These are phyloP conservation scores for Elmis aenea DNA, from an alignment of 2,888 invertebrate species.

Conservation along the genomic window DNA sequence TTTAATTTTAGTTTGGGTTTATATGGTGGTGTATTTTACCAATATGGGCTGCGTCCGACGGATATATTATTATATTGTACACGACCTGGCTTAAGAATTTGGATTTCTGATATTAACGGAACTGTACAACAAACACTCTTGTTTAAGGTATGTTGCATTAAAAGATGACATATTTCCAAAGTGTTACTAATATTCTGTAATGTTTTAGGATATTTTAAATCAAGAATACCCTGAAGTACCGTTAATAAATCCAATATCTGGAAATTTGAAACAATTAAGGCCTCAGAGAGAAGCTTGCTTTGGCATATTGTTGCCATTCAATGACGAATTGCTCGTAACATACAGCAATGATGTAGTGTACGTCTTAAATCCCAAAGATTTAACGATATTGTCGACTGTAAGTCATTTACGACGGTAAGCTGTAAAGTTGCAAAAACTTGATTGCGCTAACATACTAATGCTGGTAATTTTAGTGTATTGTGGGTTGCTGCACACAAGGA, in stretches of 20 bases:
- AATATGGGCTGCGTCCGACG: conserved; percentile 50
- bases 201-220: conserved; percentile 38
- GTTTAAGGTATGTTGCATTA: conserved; percentile 60
- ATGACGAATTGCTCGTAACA: conserved; percentile 68
- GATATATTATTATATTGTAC: conserved; percentile 64
- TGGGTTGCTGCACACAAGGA: conserved; percentile 60
- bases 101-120: conserved; percentile 73
- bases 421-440: not conserved
- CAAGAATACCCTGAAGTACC: conserved; percentile 57
- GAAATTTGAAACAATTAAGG: conserved; percentile 40
- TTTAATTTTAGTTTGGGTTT: conserved; percentile 60
- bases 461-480: conserved; percentile 47
- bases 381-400: conserved; percentile 62
- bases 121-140: conserved; percentile 79
- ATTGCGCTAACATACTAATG: conserved; percentile 7
- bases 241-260: conserved; percentile 63
- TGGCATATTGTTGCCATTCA: conserved; percentile 60
- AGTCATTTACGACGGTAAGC: conserved; percentile 57
- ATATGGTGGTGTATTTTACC: conserved; percentile 59
- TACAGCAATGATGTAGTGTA: conserved; percentile 67
- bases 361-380: conserved; percentile 67
- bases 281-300: conserved; percentile 57
- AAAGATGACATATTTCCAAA: conserved; percentile 6
- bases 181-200: not conserved
- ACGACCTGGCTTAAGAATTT: conserved; percentile 77